phyloP scores from a whole-genome alignment of 1,140 invertebrate species.

The Holotrichia oblita region DNA sequence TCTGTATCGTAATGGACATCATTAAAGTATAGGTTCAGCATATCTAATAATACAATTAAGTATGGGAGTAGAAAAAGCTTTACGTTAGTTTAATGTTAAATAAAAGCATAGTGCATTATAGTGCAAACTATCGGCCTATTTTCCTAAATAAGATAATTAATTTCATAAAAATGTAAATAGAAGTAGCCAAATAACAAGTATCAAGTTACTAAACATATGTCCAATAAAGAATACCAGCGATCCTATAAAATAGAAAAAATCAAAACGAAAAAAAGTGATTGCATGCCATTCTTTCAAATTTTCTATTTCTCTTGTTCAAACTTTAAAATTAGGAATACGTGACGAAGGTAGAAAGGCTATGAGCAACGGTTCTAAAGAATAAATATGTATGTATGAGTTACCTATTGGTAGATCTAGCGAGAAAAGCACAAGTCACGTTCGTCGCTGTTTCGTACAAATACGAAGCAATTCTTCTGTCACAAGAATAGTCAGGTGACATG shows the following conservation, averaged over 20 bases:
- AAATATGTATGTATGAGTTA: neutral
- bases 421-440: constrained; percentile 11
- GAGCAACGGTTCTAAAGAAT: constrained; percentile 16
- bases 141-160: neutral
- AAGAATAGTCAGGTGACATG: constrained; percentile 7
- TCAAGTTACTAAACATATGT: neutral
- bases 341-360: constrained; percentile 10
- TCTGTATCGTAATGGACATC: no score
- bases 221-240: neutral
- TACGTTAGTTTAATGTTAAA: no score
- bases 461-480: neutral
- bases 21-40: no score
- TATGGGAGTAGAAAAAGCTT: no score
- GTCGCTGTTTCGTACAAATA: neutral
- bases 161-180: neutral
- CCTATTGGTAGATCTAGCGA: neutral
- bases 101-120: no score
- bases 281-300: constrained; percentile 7
- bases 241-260: neutral
- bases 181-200: neutral
- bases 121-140: neutral
- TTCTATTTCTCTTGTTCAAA: neutral
- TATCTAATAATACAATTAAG: no score
- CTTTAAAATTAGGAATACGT: constrained; percentile 9
- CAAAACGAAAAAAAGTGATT: neutral